A percentile compares a stretch with the other conserved stretches of the same genome.
Evolutionary conservation across 2,888 invertebrate genomes (phyloP).

Genomic region (Agonopterix subpropinquella): DNA sequence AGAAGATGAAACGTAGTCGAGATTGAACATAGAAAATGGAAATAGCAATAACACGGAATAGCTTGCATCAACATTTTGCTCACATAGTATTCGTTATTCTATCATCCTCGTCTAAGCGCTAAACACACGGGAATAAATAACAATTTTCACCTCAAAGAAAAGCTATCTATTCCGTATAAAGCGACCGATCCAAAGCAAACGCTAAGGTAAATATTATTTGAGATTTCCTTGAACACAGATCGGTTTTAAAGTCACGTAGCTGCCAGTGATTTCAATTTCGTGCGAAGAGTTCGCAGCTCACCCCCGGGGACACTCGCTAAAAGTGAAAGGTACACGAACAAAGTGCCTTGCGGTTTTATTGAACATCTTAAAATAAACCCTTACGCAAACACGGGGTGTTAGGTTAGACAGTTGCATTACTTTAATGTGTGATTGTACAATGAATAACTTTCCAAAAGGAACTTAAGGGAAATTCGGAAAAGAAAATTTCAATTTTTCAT

Average conservation of each 20-base stretch:
- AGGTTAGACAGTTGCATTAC: too few species aligned
- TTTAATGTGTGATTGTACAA: too few species aligned
- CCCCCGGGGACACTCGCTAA: slow-evolving; percentile 31
- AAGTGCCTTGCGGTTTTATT: background rate
- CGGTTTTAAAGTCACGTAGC: slow-evolving; percentile 62
- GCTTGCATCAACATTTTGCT: background rate
- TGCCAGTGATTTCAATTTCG: slow-evolving; percentile 62
- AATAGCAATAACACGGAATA: background rate
- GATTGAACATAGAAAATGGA: too few species aligned
- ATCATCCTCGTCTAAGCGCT: slow-evolving; percentile 17
- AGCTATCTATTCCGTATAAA: slow-evolving; percentile 34
- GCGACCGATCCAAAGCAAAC: slow-evolving; percentile 41
- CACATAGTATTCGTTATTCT: background rate
- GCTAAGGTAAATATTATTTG: slow-evolving; percentile 58
- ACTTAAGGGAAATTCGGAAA: too few species aligned
- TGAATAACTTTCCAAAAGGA: too few species aligned
- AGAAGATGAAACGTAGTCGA: too few species aligned
- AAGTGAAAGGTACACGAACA: slow-evolving; percentile 21
- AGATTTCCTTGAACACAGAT: slow-evolving; percentile 44
- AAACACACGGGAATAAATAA: slow-evolving; percentile 46
- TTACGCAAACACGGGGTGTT: too few species aligned
- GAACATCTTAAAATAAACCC: too few species aligned
- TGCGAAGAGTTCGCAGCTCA: slow-evolving; percentile 34
- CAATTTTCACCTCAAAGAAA: slow-evolving; percentile 57
- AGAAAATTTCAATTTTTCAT: too few species aligned